These are phyloP conservation scores for Siniperca knerii DNA, from an alignment of 2,113 vertebrate species.

Conservation along the genomic window DNA sequence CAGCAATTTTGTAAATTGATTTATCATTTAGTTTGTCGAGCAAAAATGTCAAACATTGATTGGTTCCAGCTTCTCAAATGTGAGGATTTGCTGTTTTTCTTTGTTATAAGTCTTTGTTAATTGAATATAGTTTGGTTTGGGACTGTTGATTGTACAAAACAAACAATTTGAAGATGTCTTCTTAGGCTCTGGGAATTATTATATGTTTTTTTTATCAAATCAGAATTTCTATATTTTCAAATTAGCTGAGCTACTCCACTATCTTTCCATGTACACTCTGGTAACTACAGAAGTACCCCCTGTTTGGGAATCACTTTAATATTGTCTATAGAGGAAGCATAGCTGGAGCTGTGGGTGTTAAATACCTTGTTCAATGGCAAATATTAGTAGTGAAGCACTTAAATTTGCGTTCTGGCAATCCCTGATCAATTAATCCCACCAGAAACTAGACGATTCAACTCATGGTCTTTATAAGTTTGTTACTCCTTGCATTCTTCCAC, in stretches of 20 bases:
- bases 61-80: background rate
- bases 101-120: background rate
- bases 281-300: background rate
- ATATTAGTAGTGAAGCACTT: background rate
- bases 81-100: background rate
- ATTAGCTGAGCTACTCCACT: background rate
- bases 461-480: background rate
- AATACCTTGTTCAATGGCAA: background rate
- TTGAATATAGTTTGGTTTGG: background rate
- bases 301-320: background rate
- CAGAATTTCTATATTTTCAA: too few relatives aligned
- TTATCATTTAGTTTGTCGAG: background rate
- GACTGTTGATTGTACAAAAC: background rate
- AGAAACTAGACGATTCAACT: conserved; percentile 1
- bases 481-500: background rate
- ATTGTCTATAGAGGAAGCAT: background rate
- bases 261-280: background rate
- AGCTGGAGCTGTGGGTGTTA: background rate
- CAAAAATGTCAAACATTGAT: background rate
- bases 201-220: too few relatives aligned
- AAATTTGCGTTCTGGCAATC: background rate
- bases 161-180: background rate
- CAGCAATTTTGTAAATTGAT: background rate
- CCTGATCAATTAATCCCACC: background rate
- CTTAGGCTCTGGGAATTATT: background rate